Conservation (phyloP, 2,888 invertebrate species). For the Ypsolopha sequella region DNA sequence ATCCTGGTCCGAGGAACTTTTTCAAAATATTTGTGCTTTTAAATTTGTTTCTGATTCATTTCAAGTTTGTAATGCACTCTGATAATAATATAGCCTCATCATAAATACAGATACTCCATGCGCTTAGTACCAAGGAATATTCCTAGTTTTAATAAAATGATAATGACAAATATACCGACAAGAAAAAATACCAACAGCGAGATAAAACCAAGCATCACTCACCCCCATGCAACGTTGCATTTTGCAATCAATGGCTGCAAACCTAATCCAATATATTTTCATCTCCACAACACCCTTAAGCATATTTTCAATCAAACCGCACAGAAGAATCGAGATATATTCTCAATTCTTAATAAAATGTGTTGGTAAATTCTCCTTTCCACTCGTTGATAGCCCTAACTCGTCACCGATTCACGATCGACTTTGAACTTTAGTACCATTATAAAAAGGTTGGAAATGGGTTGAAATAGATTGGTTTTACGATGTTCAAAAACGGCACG, state of each 20-base stretch:
- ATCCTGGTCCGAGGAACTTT: too few relatives aligned
- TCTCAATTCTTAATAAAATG: constrained; percentile 60
- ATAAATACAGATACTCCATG: background rate
- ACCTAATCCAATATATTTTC: constrained; percentile 39
- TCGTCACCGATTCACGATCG: background rate
- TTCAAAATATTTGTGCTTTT: too few relatives aligned
- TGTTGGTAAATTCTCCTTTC: constrained; percentile 41
- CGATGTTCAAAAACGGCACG: constrained; percentile 5
- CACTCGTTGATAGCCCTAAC: constrained; percentile 11
- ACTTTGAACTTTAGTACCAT: constrained; percentile 7
- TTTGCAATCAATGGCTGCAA: constrained; percentile 40
- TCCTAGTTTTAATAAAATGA: too few relatives aligned
- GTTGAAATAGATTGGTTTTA: too few relatives aligned
- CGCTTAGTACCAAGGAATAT: background rate
- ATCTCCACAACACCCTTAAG: constrained; percentile 41
- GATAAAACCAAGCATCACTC: constrained; percentile 17
- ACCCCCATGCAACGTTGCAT: constrained; percentile 2
- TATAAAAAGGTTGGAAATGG: background rate
- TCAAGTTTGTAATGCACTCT: background rate
- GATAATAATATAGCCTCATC: background rate
- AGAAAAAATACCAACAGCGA: background rate
- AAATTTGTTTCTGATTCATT: too few relatives aligned
- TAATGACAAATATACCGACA: constrained; percentile 1
- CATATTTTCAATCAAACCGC: constrained; percentile 64
- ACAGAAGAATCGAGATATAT: constrained; percentile 44